Conservation (phyloP, 2,797 vertebrate species). For the Caiman crocodilus region DNA sequence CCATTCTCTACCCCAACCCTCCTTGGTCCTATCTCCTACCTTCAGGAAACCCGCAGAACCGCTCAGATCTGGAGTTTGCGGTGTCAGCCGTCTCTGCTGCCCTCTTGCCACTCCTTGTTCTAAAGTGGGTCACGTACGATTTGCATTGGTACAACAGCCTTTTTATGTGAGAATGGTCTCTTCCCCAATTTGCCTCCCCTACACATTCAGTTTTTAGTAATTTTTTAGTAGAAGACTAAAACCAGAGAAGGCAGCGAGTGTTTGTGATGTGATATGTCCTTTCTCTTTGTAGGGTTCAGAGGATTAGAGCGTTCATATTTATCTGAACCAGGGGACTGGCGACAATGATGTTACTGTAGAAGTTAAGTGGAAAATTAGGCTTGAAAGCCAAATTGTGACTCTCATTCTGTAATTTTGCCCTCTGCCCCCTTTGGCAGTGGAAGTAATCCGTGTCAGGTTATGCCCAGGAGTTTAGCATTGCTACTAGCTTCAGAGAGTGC, state of each 20-base stretch:
- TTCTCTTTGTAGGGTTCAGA: conserved; percentile 13
- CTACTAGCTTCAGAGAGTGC: neutral
- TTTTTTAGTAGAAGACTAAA: neutral
- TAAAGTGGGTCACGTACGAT: conserved; percentile 36
- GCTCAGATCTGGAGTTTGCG: conserved; percentile 17
- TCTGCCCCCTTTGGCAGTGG: neutral
- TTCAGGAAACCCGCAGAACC: neutral
- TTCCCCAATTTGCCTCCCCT: conserved; percentile 27
- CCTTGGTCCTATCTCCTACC: neutral
- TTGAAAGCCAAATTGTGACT: neutral
- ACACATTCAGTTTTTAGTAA: neutral
- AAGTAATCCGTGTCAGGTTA: neutral
- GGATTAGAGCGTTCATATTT: neutral
- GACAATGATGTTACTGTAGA: conserved; percentile 20
- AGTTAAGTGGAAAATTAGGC: neutral
- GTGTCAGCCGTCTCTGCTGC: conserved; percentile 20
- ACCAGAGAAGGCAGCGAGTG: neutral
- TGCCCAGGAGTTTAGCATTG: fast-evolving
- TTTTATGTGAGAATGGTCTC: neutral
- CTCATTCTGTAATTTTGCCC: neutral
- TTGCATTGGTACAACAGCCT: conserved; percentile 19
- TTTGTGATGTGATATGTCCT: neutral
- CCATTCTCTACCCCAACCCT: neutral
- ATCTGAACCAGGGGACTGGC: conserved; percentile 18
- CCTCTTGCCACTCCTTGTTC: conserved; percentile 23